Conservation (phyloP, 2,888 invertebrate genomes). For the Rotaria socialis region DNA sequence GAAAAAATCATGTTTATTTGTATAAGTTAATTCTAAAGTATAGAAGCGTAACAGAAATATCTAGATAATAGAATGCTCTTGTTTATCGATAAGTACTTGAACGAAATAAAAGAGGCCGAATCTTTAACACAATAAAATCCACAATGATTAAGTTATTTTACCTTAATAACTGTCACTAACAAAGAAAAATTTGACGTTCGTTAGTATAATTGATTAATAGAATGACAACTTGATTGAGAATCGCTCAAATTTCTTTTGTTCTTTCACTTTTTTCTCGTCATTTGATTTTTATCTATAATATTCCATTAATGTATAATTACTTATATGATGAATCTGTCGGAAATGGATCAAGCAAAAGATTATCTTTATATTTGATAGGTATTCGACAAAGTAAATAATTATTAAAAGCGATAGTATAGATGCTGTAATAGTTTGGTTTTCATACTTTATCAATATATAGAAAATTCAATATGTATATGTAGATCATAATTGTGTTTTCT, state of each 20-base stretch:
- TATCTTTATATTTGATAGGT: background rate
- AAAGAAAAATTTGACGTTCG: background rate
- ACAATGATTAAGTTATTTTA: background rate
- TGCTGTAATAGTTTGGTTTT: too few relatives aligned
- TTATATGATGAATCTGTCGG: background rate
- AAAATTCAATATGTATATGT: background rate
- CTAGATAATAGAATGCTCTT: background rate
- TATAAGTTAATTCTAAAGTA: background rate
- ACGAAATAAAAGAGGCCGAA: background rate
- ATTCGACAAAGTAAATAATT: background rate
- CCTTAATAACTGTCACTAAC: background rate
- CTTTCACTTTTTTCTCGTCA: background rate
- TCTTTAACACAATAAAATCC: background rate
- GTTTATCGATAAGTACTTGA: background rate
- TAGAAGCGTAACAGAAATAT: background rate
- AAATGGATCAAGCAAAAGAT: background rate
- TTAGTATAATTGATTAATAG: background rate
- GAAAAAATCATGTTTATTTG: background rate
- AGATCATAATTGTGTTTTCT: background rate
- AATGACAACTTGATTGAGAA: background rate
- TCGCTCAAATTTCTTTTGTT: background rate
- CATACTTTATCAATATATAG: too few relatives aligned
- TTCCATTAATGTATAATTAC: background rate
- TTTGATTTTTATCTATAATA: background rate
- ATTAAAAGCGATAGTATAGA: background rate